Percentiles rank a stretch among this genome's conserved stretches.
These are phyloP conservation scores for Cantharis nigra DNA, from an alignment of 2,888 invertebrate species.

Conservation along the genomic window DNA sequence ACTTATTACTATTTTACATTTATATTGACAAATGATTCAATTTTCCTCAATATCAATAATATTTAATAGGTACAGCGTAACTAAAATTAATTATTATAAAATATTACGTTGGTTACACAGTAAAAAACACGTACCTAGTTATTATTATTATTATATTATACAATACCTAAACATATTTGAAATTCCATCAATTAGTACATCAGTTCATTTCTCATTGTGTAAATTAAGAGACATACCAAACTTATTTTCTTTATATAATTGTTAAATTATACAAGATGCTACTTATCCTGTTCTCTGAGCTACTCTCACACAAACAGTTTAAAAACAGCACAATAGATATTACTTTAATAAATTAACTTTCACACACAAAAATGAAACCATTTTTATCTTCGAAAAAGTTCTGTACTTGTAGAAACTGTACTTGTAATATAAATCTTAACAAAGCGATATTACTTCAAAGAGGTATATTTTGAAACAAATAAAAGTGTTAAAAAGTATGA, in stretches of 20 bases:
- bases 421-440: background rate
- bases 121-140: too few relatives aligned
- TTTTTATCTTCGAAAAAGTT: background rate
- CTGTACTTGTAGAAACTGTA: background rate
- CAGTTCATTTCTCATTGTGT: background rate
- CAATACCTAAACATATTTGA: background rate
- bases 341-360: background rate
- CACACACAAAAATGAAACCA: background rate
- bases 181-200: background rate
- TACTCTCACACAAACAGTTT: background rate
- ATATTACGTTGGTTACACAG: background rate
- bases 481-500: background rate
- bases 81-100: background rate
- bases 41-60: background rate
- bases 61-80: too few relatives aligned
- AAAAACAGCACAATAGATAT: background rate
- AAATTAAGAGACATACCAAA: background rate
- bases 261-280: background rate
- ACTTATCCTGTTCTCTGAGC: background rate
- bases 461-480: background rate
- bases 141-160: too few relatives aligned
- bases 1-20: background rate
- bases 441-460: background rate
- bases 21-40: background rate
- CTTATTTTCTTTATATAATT: background rate